These are phyloP conservation scores for Sussaba pulchella DNA, from an alignment of 2,888 invertebrate genomes.

Conservation along the genomic window DNA sequence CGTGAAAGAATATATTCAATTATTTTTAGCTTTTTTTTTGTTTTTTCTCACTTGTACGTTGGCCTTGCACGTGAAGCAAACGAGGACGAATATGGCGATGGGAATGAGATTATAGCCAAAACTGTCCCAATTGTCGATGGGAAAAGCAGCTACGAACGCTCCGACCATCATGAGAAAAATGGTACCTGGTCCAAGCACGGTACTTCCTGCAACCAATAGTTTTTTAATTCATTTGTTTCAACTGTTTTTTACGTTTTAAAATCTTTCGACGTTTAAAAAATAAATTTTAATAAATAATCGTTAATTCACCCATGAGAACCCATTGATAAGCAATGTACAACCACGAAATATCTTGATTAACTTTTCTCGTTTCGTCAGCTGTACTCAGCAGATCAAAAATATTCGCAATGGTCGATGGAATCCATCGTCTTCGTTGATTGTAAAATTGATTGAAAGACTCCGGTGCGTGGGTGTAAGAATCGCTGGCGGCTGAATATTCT, in stretches of 20 bases:
- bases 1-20: no score
- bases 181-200: conserved; percentile 93
- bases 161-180: conserved; percentile 99
- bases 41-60: conserved; percentile 88
- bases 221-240: no score
- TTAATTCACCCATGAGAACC: conserved; percentile 89
- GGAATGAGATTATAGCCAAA: conserved; percentile 89
- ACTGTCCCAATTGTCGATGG: conserved; percentile 89
- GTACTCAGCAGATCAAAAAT: conserved; percentile 94
- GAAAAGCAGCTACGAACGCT: conserved; percentile 92
- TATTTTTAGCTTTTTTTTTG: no score
- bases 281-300: no score
- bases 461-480: conserved; percentile 97
- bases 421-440: conserved; percentile 97
- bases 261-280: no score
- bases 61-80: conserved; percentile 89
- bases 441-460: conserved; percentile 97
- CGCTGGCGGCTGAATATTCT: conserved; percentile 97
- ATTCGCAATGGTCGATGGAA: conserved; percentile 98
- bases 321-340: conserved; percentile 91
- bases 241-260: background rate
- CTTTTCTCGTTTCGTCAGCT: conserved; percentile 91
- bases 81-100: conserved; percentile 87
- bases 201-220: conserved; percentile 85
- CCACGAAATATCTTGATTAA: conserved; percentile 95